Evolutionary conservation across 2,113 vertebrate species (phyloP).

Genomic region (Pungitius pungitius): DNA sequence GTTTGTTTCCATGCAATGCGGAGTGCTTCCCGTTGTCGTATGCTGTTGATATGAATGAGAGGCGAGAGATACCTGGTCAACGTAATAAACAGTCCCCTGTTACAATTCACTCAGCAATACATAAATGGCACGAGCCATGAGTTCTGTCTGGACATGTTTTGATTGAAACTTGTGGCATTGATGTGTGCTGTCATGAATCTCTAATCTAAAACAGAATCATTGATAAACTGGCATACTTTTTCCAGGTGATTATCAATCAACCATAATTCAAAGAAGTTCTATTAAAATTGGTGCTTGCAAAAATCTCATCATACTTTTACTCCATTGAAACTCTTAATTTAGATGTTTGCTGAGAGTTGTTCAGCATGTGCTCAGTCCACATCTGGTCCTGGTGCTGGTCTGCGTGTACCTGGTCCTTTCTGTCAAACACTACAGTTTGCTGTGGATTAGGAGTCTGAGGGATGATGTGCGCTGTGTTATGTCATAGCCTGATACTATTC

Average conservation of each 20-base stretch:
- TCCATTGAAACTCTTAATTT: constrained; percentile 53
- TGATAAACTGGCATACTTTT: not conserved
- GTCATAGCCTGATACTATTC: constrained; percentile 66
- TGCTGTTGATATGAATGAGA: constrained; percentile 19
- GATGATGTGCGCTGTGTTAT: constrained; percentile 54
- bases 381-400: constrained; percentile 24
- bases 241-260: not conserved
- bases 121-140: constrained; percentile 10
- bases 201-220: not conserved
- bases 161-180: constrained; percentile 2
- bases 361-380: constrained; percentile 56
- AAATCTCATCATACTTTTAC: not conserved
- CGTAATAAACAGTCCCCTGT: constrained; percentile 19
- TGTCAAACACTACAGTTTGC: constrained; percentile 35
- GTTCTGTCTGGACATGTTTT: constrained; percentile 7
- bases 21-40: not conserved
- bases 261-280: not conserved
- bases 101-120: constrained; percentile 20
- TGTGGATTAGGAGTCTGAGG: constrained; percentile 55
- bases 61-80: constrained; percentile 11
- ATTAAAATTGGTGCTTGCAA: not conserved
- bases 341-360: constrained; percentile 28
- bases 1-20: not conserved
- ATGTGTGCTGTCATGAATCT: not conserved
- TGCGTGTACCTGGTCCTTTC: constrained; percentile 28